Evolutionary conservation across 2,797 vertebrate genomes (phyloP), one percentile per base, ranked within the genome.

Genomic region (Pipistrellus pipistrellus): DNA sequence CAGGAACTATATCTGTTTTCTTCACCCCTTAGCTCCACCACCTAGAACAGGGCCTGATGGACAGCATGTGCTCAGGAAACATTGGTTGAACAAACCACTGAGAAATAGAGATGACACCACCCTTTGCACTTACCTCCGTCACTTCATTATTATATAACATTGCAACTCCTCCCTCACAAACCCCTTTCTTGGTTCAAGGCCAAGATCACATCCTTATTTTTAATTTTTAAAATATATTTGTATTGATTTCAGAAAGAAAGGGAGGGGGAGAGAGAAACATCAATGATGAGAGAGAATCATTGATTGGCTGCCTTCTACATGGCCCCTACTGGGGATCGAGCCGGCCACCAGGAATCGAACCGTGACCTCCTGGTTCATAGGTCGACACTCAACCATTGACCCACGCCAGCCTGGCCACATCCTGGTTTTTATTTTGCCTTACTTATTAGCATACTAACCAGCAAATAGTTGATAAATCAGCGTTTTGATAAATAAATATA

Each of bases 401-500:
- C 17, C 64, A 20, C 3, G 0, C 64, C 17, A 32, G n/a, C 15
- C 64, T 20, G 64, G n/a, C 64, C 62, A n/a, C 62, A 64, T 17
- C 30, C 62, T 64, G 62, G 13, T n/a, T 64, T n/a, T 64, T n/a
- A 64, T 15, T 64, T 92, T 83, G 71, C 12, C 35, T 77, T 53
- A 64, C 35, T 59, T 89, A 53, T 73, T 75, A 84, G 32, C 35
- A 53, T 8, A 51, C 35, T 17, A 48, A 41, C 32, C 32, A 51
- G 62, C 20, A 44, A 44, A 46, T 3, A 62, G 59, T 27, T 69
- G 78, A 59, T 3, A 32, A 55, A 17, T 17, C 78, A 25, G 32
- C 23, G 25, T 93, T 91, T 41, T 25, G 76, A 38, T 69, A 83
- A 84, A 75, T 80, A 41, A 80, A 69, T 68, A 44, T 35, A 84